Percentiles rank a stretch among this genome's conserved stretches.
Conservation (phyloP, 2,113 vertebrate genomes). For the Pseudonaja textilis region DNA sequence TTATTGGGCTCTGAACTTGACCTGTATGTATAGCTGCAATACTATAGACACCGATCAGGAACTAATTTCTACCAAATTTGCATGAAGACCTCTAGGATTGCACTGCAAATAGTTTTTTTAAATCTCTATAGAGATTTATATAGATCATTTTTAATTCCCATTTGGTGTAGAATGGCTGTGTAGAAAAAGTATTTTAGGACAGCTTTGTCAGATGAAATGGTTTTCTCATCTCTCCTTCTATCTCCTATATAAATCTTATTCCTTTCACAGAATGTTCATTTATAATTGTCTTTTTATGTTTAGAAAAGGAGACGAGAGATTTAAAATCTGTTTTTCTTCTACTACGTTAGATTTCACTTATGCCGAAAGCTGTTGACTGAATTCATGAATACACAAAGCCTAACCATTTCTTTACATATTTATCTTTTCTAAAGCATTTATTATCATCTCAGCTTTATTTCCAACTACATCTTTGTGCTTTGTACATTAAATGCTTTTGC, state of each 20-base stretch:
- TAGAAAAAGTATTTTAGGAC: background rate
- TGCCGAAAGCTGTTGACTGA: background rate
- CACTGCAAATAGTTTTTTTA: background rate
- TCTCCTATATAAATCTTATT: background rate
- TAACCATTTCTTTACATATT: background rate
- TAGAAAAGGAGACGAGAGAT: slow-evolving; percentile 3
- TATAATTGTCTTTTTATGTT: slow-evolving; percentile 1
- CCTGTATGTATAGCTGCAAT: background rate
- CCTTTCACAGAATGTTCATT: background rate
- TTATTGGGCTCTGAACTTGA: background rate
- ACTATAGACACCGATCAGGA: background rate
- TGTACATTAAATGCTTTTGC: background rate
- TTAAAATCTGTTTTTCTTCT: slow-evolving; percentile 13
- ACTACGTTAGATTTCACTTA: background rate
- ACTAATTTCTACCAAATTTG: background rate
- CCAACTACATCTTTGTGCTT: background rate
- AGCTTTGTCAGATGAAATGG: background rate
- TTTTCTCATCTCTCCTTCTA: background rate
- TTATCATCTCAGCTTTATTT: background rate
- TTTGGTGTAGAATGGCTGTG: background rate
- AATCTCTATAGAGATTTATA: background rate
- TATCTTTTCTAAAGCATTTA: background rate
- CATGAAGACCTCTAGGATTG: background rate
- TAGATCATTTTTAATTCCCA: background rate
- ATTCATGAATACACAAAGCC: background rate